Base-by-base conservation (phyloP, 2,797 vertebrate genomes). In the Poecilia gillii region DNA sequence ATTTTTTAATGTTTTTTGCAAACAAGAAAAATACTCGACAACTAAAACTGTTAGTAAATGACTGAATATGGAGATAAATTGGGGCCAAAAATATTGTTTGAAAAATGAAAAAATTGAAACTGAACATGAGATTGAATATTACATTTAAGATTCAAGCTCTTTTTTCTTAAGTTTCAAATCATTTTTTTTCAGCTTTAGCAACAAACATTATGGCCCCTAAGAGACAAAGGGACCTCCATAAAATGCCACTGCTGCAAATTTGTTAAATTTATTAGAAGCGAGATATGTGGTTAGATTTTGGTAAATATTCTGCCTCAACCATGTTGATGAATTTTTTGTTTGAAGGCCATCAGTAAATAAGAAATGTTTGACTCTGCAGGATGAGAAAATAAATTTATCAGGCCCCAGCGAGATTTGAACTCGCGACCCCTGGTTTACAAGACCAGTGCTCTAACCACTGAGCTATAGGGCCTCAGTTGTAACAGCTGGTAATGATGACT, bases 401-500 rank as follows among this genome's bases (percentile, higher is more conserved):
- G 46, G 72, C 71, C 71, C n/a, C 71, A 72, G 39, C 46, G 46
- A 72, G 71, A 47, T 31, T 72, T 47, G 71, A 72, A 72, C 70
- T 72, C 70, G n/a, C 36, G 70, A 72, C 70, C 70, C 70, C 70
- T 71, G 68, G 68, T 71, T 71, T 71, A 73, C 71, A 73, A 73
- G 71, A 73, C 71, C 71, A 73, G 71, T 73, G 71, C 71, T 73
- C 71, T 73, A 71, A 49, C 71, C 71, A 73, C 70, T 47, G 70
- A 55, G 53, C 53, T 55, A 55, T 55, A 73, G 46, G 46, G 46
- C 46, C 73, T 75, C 16, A 75, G 16, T 41, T 75, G 14, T 0
- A 0, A 1, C 49, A 51, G 20, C 20, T 51, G 20, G 11, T 12
- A 9, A 12, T 31, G 57, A 33, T 62, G 57, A 33, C 12, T 14